Evolutionary conservation across 2,888 invertebrate species (phyloP), one percentile per base, ranked within the genome.

Genomic region (Phanerotoma sp.): DNA sequence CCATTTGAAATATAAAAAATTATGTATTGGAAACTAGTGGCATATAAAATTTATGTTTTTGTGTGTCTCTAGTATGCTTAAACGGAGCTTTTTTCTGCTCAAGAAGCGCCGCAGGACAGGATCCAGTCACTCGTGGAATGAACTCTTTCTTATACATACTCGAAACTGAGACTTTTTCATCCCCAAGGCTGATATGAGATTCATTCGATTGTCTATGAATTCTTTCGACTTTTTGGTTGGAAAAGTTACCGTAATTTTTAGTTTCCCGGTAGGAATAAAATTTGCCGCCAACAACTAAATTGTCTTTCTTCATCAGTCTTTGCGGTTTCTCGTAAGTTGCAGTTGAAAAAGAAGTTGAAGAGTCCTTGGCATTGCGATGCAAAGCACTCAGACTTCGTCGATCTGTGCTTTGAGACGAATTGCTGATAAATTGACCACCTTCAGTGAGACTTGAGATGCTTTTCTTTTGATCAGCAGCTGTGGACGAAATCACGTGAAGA

Each of bases 61-160:
- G 88, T 10, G 92, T 89, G 74, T 93, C 90, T 60, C 91, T 83
- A 21, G 91, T 91, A 70, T 92, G 91, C 76, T 89, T 89, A 78
- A 87, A 93, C 15, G 89, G 89, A 53, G 89, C 86, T 60, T 84
- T 83, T 53, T 88, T 85, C 33, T 86, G 82, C 69, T 91, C 88
- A 51, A 92, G 82, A 60, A 91, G 80, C 28, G 89, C 83, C 30
- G 91, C 92, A 0, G 91, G 91, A 75, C 93, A 93, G 1, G 90
- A 87, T 48, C 90, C 89, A 25, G 79, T 78, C 62, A 86, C 86
- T 60, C 86, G 82, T 0, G 87, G 84, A 13, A 85, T 83, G 70
- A 84, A 92, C 75, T 93, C 92, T 63, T 85, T 88, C 72, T 88
- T 88, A 75, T 93, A 92, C 53, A 78, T 75, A 59, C 86, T 84